Evolutionary conservation across 2,888 invertebrate species (phyloP).

Genomic region (Drosophila greeni): DNA sequence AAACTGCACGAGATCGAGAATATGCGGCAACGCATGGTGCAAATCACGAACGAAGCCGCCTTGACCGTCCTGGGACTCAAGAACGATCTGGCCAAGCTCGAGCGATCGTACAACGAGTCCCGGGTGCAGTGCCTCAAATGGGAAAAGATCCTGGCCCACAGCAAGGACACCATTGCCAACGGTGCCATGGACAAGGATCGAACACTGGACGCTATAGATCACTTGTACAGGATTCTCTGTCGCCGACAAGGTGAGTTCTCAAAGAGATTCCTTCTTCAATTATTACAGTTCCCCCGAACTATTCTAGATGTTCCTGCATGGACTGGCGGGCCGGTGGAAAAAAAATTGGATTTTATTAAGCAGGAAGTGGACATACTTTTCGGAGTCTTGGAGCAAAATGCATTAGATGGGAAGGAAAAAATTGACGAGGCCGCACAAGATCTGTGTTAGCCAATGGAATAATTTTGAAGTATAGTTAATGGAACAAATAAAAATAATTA

Average conservation of each 20-base stretch:
- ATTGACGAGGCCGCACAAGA: not conserved
- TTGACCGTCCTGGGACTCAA: conserved; percentile 76
- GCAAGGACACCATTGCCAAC: conserved; percentile 68
- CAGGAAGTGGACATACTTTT: conserved; percentile 73
- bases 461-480: not conserved
- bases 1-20: conserved; percentile 75
- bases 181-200: conserved; percentile 68
- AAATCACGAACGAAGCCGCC: conserved; percentile 76
- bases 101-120: conserved; percentile 72
- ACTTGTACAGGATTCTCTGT: conserved; percentile 71
- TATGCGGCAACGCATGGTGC: conserved; percentile 76
- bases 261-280: not conserved
- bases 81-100: conserved; percentile 74
- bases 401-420: not conserved
- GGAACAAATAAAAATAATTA: not conserved
- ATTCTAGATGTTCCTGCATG: conserved; percentile 15
- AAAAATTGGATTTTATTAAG: conserved; percentile 74
- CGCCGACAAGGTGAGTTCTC: conserved; percentile 58
- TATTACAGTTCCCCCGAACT: not conserved
- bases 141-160: conserved; percentile 74
- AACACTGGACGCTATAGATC: conserved; percentile 69
- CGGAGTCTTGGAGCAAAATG: conserved; percentile 57
- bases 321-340: conserved; percentile 54
- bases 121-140: conserved; percentile 71
- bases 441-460: conserved; percentile 10